phyloP scores from a whole-genome alignment of 2,888 invertebrate species.

The Operophtera brumata region DNA sequence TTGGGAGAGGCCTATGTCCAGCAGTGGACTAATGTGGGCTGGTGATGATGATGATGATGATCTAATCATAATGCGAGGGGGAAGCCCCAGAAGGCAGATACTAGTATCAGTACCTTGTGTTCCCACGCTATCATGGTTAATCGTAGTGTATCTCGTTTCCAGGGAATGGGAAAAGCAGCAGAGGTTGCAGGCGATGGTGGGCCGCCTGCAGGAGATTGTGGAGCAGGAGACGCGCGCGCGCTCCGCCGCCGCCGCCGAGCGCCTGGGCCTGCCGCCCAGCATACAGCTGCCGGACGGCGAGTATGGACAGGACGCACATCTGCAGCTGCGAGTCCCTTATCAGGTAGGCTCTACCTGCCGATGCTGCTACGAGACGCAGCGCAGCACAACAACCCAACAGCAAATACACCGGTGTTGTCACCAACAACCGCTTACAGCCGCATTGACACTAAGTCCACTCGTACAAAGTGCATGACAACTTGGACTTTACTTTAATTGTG shows the following conservation, averaged over 20 bases:
- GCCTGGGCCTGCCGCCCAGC: slow-evolving; percentile 82
- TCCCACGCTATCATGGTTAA: neutral
- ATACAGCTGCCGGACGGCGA: slow-evolving; percentile 84
- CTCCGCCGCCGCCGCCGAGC: slow-evolving; percentile 74
- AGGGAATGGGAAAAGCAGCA: slow-evolving; percentile 85
- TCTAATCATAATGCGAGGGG: too few relatives aligned
- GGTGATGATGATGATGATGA: too few relatives aligned
- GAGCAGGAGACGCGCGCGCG: slow-evolving; percentile 76
- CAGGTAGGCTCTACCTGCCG: slow-evolving; percentile 64
- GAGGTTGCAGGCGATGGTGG: slow-evolving; percentile 79
- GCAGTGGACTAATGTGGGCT: too few relatives aligned
- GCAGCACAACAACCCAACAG: too few relatives aligned
- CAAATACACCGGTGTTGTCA: too few relatives aligned
- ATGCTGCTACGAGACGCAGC: neutral
- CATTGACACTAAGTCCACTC: too few relatives aligned
- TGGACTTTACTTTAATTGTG: too few relatives aligned
- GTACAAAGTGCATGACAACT: too few relatives aligned
- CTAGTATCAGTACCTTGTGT: too few relatives aligned
- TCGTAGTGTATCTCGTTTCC: slow-evolving; percentile 48
- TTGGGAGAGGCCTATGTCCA: too few relatives aligned
- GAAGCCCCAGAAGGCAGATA: too few relatives aligned
- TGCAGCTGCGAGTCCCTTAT: slow-evolving; percentile 83
- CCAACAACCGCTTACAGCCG: too few relatives aligned
- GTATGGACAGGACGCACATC: slow-evolving; percentile 82
- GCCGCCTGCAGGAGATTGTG: slow-evolving; percentile 76